Conservation (phyloP, 1,140 invertebrate genomes). For the Drosophila asahinai region DNA sequence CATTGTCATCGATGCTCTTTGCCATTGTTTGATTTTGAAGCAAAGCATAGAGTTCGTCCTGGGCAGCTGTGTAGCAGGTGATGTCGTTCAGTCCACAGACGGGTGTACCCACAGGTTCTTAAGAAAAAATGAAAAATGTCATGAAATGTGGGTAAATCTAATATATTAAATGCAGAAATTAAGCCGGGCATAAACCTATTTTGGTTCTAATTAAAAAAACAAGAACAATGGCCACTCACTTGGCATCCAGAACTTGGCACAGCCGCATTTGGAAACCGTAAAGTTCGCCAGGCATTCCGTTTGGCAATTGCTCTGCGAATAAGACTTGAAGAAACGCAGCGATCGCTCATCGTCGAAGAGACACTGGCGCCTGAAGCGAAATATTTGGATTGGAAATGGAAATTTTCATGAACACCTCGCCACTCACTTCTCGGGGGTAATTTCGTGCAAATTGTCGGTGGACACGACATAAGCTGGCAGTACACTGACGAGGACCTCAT, state of each 20-base stretch:
- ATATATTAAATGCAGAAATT: not conserved
- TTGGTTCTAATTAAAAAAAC: too few species aligned
- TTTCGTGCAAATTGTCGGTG: slow-evolving; percentile 86
- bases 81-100: slow-evolving; percentile 64
- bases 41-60: slow-evolving; percentile 73
- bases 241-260: slow-evolving; percentile 89
- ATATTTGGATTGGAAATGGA: slow-evolving; percentile 6
- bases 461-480: slow-evolving; percentile 88
- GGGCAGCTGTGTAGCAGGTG: slow-evolving; percentile 73
- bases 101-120: slow-evolving; percentile 67
- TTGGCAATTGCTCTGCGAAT: slow-evolving; percentile 91
- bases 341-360: slow-evolving; percentile 88
- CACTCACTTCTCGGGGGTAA: slow-evolving; percentile 85
- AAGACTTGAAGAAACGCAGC: slow-evolving; percentile 88
- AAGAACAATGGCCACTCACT: slow-evolving; percentile 84
- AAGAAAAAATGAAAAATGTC: not conserved
- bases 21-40: slow-evolving; percentile 70
- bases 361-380: slow-evolving; percentile 86
- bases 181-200: not conserved
- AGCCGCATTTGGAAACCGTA: slow-evolving; percentile 88
- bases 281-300: slow-evolving; percentile 91
- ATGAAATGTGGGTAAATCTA: not conserved
- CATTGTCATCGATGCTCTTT: slow-evolving; percentile 49
- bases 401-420: not conserved
- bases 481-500: slow-evolving; percentile 87